Base-by-base conservation (phyloP, 2,797 vertebrate species). In the Pangasius krempfi region DNA sequence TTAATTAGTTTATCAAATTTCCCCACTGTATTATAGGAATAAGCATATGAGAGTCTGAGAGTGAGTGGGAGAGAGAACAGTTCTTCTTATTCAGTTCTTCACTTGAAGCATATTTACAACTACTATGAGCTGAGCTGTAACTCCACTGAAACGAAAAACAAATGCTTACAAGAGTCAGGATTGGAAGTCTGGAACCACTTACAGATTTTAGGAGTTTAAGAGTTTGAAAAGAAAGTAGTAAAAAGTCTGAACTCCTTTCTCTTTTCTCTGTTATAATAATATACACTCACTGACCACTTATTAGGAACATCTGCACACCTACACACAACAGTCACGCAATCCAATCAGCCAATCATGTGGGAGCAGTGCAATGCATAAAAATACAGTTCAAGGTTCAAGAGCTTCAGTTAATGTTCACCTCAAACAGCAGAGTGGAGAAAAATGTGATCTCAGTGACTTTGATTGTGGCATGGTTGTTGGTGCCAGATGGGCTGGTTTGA, bases 51-150 rank as follows among this genome's bases (percentile, higher is more conserved):
- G 60, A 66, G 81, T 30, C 60, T n/a, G 60, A 50, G 60, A 66
- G 40, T 44, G 60, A 64, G 60, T 37, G 60, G 12, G 81, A 50
- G 81, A 50, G 81, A 66, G 25, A 58, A 25, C 30, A 60, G 79
- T 47, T 47, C 30, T 13, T 40, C 54, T 20, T 66, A 62, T 82
- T 84, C 81, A 64, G 60, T 83, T 83, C 25, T 44, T 83, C 25
- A 62, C 12, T 82, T 62, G 7, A 40, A 81, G 33, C 33, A 82
- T 64, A 64, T 83, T 83, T 82, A 64, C 50, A 83, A 20, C 27
- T 66, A 83, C 14, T 44, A 44, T 27, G 7, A 64, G 40, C 58
- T 40, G 33, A 83, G 40, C 30, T 37, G 16, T 37, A 56, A 27
- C 58, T 47, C 7, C 20, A 40, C 58, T 9, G 58, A 44, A 83